Conservation (phyloP, 92 coral and sea anemone species). For the Anthopleura xanthogrammica region DNA sequence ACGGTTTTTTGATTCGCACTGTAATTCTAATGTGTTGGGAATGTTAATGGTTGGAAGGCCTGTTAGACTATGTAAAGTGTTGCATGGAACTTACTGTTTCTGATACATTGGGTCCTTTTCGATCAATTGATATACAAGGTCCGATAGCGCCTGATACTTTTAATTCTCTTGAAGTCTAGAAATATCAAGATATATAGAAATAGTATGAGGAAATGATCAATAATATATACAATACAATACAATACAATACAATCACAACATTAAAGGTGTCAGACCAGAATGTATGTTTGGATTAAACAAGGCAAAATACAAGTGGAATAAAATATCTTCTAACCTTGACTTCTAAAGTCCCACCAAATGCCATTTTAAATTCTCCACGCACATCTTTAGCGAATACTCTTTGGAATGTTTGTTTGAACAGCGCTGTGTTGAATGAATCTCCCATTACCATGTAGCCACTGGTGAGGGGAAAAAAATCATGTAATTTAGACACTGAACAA, state of each 20-base stretch:
- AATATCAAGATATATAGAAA: conserved; percentile 4
- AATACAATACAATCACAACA: no score
- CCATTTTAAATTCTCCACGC: conserved; percentile 97
- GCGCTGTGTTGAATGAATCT: conserved; percentile 97
- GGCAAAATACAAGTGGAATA: background rate
- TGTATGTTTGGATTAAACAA: no score
- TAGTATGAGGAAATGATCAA: no score
- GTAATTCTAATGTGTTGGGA: no score
- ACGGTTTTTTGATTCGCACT: no score
- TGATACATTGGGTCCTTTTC: conserved; percentile 95
- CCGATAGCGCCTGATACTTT: conserved; percentile 94
- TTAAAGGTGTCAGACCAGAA: no score
- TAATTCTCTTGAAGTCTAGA: conserved; percentile 89
- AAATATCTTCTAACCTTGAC: conserved; percentile 66
- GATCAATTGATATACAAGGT: conserved; percentile 95
- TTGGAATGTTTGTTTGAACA: conserved; percentile 95
- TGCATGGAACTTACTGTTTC: conserved; percentile 70
- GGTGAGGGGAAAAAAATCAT: background rate
- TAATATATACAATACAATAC: no score
- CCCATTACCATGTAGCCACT: conserved; percentile 99
- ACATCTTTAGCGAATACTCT: conserved; percentile 94
- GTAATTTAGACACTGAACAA: no score
- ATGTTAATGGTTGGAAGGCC: no score
- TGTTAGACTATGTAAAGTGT: no score
- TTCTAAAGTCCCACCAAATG: conserved; percentile 93